Evolutionary conservation across 1,140 invertebrate species (phyloP), one percentile per base, ranked within the genome.

Genomic region (Monochamus saltuarius): DNA sequence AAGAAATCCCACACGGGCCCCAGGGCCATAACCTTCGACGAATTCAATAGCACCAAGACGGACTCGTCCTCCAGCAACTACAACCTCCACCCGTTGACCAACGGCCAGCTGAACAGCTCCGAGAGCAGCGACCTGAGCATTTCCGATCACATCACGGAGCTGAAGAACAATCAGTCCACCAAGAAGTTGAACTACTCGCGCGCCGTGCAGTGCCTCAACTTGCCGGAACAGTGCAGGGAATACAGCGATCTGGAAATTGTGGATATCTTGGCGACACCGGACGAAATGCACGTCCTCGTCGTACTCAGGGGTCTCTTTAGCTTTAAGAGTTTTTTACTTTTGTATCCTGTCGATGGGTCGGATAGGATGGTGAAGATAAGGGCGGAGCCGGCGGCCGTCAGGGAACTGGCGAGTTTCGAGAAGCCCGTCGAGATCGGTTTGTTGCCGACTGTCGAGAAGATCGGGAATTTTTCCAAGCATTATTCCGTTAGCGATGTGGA

Each of bases 371-470:
- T 84, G 0, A 82, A 81, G 62, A 68, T 87, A 29, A 76, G 82
- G 4, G 82, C 86, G 46, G 82, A 85, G 65, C 86, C 87, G 1
- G 77, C 87, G 2, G 75, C 81, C 34, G 79, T 83, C 16, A 81
- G 84, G 67, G 86, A 87, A 67, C 76, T 91, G 42, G 77, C 80
- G 14, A 79, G 77, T 36, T 78, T 80, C 39, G 86, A 89, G 62
- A 84, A 83, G 50, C 89, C 88, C 0, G 71, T 85, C 9, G 87
- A 90, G 65, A 77, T 89, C 10, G 84, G 83, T 47, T 76, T 90
- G 35, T 73, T 91, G 50, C 88, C 88, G 2, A 73, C 78, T 46
- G 74, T 80, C 36, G 81, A 83, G 64, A 74, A 73, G 52, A 78
- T 80, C 67, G 77, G 61, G 59, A 52, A 59, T 40, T 40, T 49